Conservation (phyloP, 2,113 vertebrate genomes). For the Mesocricetus auratus region DNA sequence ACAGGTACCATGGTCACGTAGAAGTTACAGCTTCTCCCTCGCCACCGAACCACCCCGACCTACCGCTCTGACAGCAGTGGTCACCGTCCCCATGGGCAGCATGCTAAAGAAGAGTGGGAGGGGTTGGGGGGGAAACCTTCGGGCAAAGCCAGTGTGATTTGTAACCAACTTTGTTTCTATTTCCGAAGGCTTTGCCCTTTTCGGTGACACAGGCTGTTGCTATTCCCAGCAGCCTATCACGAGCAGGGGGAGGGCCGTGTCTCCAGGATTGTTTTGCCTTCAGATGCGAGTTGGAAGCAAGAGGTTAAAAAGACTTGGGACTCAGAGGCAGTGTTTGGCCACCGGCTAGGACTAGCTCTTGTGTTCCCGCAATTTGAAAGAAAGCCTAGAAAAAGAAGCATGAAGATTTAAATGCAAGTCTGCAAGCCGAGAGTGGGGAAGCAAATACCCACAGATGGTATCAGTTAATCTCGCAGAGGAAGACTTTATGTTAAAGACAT, state of each 20-base stretch:
- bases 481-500: slow-evolving; percentile 52
- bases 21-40: slow-evolving; percentile 51
- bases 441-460: not conserved
- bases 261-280: slow-evolving; percentile 56
- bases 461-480: not conserved
- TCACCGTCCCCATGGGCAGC: slow-evolving; percentile 82
- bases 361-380: not conserved
- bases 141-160: slow-evolving; percentile 82
- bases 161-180: slow-evolving; percentile 89
- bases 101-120: slow-evolving; percentile 62
- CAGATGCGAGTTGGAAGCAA: slow-evolving; percentile 55
- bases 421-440: slow-evolving; percentile 26
- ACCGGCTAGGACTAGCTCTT: not conserved
- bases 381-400: not conserved
- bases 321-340: slow-evolving; percentile 58
- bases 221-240: slow-evolving; percentile 90
- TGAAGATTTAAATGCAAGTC: slow-evolving; percentile 35
- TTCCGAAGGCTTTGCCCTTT: slow-evolving; percentile 90
- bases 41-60: slow-evolving; percentile 31
- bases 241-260: slow-evolving; percentile 85
- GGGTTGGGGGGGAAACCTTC: slow-evolving; percentile 59
- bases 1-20: slow-evolving; percentile 80
- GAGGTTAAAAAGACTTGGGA: slow-evolving; percentile 69
- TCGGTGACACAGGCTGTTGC: slow-evolving; percentile 88
- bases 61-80: not conserved